phyloP scores from a whole-genome alignment of 2,888 invertebrate genomes.

The Nephrotoma flavescens region DNA sequence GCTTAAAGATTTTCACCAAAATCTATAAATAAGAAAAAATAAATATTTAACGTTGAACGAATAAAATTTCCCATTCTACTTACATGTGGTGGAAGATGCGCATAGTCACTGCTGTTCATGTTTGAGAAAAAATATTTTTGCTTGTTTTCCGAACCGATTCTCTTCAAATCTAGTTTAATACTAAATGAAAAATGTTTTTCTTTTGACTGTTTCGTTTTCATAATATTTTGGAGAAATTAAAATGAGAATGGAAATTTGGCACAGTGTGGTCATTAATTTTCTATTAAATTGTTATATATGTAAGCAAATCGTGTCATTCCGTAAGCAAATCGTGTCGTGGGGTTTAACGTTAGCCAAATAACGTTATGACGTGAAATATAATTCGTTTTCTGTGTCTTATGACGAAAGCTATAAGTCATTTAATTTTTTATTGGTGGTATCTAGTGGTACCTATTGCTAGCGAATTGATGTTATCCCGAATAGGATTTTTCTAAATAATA shows the following conservation, averaged over 20 bases:
- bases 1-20: neutral
- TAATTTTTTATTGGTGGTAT: too few relatives aligned
- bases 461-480: too few relatives aligned
- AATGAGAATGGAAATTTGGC: neutral
- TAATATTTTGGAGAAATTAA: neutral
- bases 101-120: neutral
- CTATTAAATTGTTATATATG: neutral
- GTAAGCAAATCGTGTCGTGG: neutral
- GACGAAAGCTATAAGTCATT: too few relatives aligned
- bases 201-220: neutral
- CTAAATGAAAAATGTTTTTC: neutral
- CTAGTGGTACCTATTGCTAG: too few relatives aligned
- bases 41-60: neutral
- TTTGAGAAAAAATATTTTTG: neutral
- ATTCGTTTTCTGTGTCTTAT: too few relatives aligned
- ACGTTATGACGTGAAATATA: too few relatives aligned
- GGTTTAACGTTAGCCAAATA: too few relatives aligned
- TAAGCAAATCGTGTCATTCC: neutral
- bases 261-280: neutral
- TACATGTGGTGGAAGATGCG: neutral
- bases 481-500: too few relatives aligned
- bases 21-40: neutral
- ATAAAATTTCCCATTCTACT: neutral
- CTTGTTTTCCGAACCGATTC: neutral
- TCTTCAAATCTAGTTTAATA: neutral